Conservation (phyloP, 2,113 vertebrate species). For the Coptodon rendalli region DNA sequence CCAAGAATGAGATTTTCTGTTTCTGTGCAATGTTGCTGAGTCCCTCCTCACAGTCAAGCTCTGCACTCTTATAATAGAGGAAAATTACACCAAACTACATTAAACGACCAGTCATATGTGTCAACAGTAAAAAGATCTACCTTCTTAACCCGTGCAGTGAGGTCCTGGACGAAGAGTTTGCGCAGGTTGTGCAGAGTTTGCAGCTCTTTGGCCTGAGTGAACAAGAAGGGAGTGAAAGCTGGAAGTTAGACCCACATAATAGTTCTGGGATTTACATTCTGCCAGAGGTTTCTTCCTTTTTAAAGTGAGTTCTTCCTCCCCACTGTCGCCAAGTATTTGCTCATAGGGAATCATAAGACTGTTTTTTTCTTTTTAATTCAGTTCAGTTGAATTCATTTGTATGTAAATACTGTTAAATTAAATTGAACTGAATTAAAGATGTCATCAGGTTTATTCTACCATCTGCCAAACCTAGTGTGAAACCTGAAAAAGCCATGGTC, state of each 20-base stretch:
- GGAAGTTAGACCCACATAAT: neutral
- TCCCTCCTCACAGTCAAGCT: constrained; percentile 84
- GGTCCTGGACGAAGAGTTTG: constrained; percentile 88
- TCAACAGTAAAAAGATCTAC: constrained; percentile 44
- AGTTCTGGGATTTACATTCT: neutral
- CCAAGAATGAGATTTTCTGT: constrained; percentile 94
- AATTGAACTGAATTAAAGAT: neutral
- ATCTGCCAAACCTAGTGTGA: neutral
- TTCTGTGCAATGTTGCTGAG: constrained; percentile 86
- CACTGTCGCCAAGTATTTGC: neutral
- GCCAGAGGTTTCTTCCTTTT: neutral
- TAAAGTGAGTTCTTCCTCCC: neutral
- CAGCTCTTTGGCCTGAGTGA: constrained; percentile 83
- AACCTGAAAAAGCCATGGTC: neutral
- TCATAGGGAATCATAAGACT: neutral
- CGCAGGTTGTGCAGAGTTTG: constrained; percentile 91
- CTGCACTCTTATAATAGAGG: constrained; percentile 73
- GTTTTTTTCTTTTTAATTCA: neutral
- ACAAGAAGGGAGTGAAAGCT: constrained; percentile 52
- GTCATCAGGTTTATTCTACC: neutral
- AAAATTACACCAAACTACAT: neutral
- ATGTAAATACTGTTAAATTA: neutral
- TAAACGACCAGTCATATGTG: neutral
- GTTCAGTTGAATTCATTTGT: neutral
- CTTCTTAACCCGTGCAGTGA: constrained; percentile 87